These are phyloP conservation scores for Ceratoteleas bidentatus DNA, from an alignment of 1,140 invertebrate genomes.

Conservation along the genomic window DNA sequence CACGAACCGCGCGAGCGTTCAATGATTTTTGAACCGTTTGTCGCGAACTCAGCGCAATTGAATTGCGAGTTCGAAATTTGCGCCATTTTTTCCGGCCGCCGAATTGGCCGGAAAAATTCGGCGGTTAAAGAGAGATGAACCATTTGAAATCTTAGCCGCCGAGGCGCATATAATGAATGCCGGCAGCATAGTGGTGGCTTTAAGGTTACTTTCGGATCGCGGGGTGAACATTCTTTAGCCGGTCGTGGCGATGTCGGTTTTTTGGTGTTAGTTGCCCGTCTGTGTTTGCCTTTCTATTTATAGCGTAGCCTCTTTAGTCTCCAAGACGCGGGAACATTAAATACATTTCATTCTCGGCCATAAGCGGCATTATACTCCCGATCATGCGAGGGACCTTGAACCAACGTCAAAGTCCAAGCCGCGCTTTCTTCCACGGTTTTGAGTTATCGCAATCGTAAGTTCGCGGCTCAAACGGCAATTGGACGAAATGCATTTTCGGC, in stretches of 20 bases:
- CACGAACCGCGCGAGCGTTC: constrained; percentile 32
- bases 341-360: constrained; percentile 61
- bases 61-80: too few species aligned
- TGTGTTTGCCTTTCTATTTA: constrained; percentile 73
- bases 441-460: not conserved
- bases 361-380: constrained; percentile 58
- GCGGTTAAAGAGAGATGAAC: constrained; percentile 63
- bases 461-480: too few species aligned
- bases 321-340: constrained; percentile 62
- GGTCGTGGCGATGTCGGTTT: constrained; percentile 72
- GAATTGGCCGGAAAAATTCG: constrained; percentile 40
- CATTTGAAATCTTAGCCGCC: constrained; percentile 65
- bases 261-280: constrained; percentile 73
- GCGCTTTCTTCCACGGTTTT: constrained; percentile 19
- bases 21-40: constrained; percentile 62
- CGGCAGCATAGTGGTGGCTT: constrained; percentile 65
- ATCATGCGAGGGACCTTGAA: constrained; percentile 52
- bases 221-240: constrained; percentile 72
- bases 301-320: constrained; percentile 68
- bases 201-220: constrained; percentile 66
- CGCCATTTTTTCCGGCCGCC: not conserved
- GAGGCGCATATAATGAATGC: constrained; percentile 64
- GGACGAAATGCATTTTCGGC: too few species aligned
- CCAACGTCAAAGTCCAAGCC: constrained; percentile 34
- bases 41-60: too few species aligned